These are phyloP conservation scores for Caenorhabditis uteleia DNA, from an alignment of 2,888 invertebrate genomes.

Conservation along the genomic window DNA sequence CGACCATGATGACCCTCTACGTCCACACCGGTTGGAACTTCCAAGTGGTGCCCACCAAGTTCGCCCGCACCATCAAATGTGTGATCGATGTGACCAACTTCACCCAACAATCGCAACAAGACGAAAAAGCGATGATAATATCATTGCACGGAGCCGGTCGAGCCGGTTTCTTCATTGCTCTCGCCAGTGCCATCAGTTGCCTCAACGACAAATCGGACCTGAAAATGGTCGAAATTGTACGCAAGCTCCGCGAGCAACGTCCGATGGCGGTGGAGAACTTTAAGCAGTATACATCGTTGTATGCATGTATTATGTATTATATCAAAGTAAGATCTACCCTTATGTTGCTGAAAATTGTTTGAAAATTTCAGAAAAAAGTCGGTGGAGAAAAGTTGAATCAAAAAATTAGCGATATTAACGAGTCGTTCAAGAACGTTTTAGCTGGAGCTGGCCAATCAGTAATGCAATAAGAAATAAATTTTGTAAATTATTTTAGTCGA, in stretches of 20 bases:
- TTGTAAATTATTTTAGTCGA: too few relatives aligned
- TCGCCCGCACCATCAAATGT: constrained; percentile 25
- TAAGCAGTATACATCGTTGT: constrained; percentile 34
- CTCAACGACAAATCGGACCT: constrained; percentile 22
- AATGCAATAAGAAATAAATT: too few relatives aligned
- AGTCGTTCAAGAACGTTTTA: constrained; percentile 2
- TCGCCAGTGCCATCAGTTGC: constrained; percentile 14
- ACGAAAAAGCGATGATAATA: constrained; percentile 24
- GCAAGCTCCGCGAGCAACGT: constrained; percentile 17
- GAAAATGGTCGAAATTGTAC: constrained; percentile 23
- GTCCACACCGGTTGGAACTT: constrained; percentile 29
- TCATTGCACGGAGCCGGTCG: constrained; percentile 29
- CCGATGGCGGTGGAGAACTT: constrained; percentile 28
- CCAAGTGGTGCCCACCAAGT: constrained; percentile 24
- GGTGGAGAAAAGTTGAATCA: neutral
- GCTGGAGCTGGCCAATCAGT: constrained; percentile 3
- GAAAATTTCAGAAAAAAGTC: constrained; percentile 7
- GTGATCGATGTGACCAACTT: constrained; percentile 32
- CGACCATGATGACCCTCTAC: constrained; percentile 13
- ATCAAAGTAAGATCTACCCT: constrained; percentile 33
- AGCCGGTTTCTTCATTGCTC: constrained; percentile 23
- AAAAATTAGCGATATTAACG: neutral
- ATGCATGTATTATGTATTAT: constrained; percentile 24
- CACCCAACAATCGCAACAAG: too few relatives aligned
- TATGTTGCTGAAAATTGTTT: too few relatives aligned